phyloP scores from a whole-genome alignment of 92 coral and sea anemone species.

The Paramuricea clavata region DNA sequence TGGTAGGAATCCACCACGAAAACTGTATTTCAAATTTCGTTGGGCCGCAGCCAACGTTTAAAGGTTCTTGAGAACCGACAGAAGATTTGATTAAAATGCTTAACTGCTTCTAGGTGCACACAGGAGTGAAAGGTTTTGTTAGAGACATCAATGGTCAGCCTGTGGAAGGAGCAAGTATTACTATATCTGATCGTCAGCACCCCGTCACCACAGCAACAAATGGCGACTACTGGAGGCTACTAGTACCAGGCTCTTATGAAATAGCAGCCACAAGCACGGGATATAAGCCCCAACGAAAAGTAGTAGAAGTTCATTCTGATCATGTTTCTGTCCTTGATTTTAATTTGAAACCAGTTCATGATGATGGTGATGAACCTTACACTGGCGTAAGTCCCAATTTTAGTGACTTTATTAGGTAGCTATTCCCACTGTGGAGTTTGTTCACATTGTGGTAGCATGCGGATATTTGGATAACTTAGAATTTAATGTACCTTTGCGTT shows the following conservation, averaged over 20 bases:
- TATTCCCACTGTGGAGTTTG: too few relatives aligned
- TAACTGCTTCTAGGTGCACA: slow-evolving; percentile 76
- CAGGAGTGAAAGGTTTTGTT: slow-evolving; percentile 93
- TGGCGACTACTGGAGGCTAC: slow-evolving; percentile 99
- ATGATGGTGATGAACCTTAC: slow-evolving; percentile 35
- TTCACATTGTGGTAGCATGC: neutral
- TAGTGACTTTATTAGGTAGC: neutral
- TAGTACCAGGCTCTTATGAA: slow-evolving; percentile 99
- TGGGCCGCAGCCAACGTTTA: too few relatives aligned
- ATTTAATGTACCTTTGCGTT: too few relatives aligned
- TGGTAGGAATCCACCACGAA: neutral
- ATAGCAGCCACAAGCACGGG: slow-evolving; percentile 84
- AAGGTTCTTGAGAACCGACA: neutral
- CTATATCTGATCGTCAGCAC: slow-evolving; percentile 97
- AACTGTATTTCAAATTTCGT: too few relatives aligned
- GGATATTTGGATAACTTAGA: neutral
- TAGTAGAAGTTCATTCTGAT: slow-evolving; percentile 77
- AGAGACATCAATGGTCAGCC: slow-evolving; percentile 80
- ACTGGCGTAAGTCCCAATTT: slow-evolving; percentile 22
- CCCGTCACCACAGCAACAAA: slow-evolving; percentile 92
- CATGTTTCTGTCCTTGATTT: slow-evolving; percentile 77
- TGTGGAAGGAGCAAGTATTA: slow-evolving; percentile 78
- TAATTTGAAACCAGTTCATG: slow-evolving; percentile 75
- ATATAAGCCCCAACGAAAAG: slow-evolving; percentile 86
- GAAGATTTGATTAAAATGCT: neutral